Base-by-base conservation (phyloP, 2,113 vertebrate genomes). In the Craseonycteris thonglongyai region DNA sequence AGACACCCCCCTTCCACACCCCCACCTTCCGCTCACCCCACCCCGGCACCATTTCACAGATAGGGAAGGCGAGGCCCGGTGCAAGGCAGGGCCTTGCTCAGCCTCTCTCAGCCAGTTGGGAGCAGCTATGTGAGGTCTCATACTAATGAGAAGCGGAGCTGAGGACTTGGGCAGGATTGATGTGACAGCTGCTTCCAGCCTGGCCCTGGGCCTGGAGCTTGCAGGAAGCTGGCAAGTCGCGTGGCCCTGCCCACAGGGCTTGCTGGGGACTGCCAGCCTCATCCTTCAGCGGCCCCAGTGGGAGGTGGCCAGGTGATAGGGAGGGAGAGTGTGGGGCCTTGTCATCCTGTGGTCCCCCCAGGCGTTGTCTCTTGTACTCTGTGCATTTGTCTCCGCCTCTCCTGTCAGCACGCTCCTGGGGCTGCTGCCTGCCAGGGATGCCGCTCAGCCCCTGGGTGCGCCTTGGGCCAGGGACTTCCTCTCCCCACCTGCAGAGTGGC, bases 101-200 rank as follows among this genome's bases (percentile, higher is more conserved):
- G 65, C 58, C 9, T 84, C 88, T 78, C 33, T 33, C 74, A 72
- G 7, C 42, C 35, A 9, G 21, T 8, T 28, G 16, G 28, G 47
- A 51, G 45, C 49, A 63, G 58, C 61, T 14, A 47, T 0, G 1
- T 28, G 49, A 38, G n/a, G 40, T 82, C 66, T 68, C 18, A 10
- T 59, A 84, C 84, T 24, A 38, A 56, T 19, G 12, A 61, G 74
- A 72, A 68, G 54, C 3, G 58, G 40, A 33, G 13, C 76, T n/a
- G 58, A 76, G 82, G 35, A 26, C 66, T 42, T 40, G 21, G 30
- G 16, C 74, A 5, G 49, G 26, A n/a, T 38, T 47, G 19, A 74
- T 38, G 58, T 49, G 71, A 72, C 83, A 78, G 87, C 90, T 87
- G 65, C 90, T 82, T 92, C 94, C 45, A 76, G 71, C 71, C 38